A percentile compares a stretch with the other conserved stretches of the same genome.
phyloP scores from a whole-genome alignment of 1,140 invertebrate genomes.

The Heliconius eleuchia region DNA sequence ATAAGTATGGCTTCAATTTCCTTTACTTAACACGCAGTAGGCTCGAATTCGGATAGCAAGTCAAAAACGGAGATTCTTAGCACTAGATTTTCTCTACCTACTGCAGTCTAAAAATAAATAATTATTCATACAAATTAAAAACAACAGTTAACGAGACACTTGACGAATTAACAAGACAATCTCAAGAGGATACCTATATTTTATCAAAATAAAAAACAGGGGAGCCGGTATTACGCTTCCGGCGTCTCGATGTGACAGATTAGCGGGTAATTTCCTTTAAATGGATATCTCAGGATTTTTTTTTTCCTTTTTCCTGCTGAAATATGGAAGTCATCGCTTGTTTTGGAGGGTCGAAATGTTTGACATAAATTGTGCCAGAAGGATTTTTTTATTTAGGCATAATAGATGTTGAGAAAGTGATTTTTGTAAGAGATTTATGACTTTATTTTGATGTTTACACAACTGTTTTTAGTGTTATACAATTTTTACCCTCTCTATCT shows the following conservation, averaged over 20 bases:
- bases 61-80: too few relatives aligned
- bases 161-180: constrained; percentile 66
- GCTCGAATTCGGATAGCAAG: too few relatives aligned
- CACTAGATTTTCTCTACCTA: too few relatives aligned
- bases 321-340: constrained; percentile 63
- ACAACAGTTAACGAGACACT: constrained; percentile 53
- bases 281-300: constrained; percentile 72
- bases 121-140: not conserved
- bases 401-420: not conserved
- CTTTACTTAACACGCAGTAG: too few relatives aligned
- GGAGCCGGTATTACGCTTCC: constrained; percentile 60
- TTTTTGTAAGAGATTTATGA: not conserved
- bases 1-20: too few relatives aligned
- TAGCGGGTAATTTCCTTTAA: constrained; percentile 73
- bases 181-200: constrained; percentile 23
- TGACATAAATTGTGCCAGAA: constrained; percentile 50
- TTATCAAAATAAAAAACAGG: constrained; percentile 53
- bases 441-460: too few relatives aligned
- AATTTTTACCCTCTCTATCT: too few relatives aligned
- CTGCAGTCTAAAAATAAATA: too few relatives aligned
- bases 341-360: constrained; percentile 51
- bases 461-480: too few relatives aligned
- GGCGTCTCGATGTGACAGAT: constrained; percentile 74
- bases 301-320: constrained; percentile 48
- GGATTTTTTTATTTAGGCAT: not conserved